A percentile compares a stretch with the other conserved stretches of the same genome.
phyloP scores from a whole-genome alignment of 2,797 vertebrate species.

The Halcyon chelicuti region DNA sequence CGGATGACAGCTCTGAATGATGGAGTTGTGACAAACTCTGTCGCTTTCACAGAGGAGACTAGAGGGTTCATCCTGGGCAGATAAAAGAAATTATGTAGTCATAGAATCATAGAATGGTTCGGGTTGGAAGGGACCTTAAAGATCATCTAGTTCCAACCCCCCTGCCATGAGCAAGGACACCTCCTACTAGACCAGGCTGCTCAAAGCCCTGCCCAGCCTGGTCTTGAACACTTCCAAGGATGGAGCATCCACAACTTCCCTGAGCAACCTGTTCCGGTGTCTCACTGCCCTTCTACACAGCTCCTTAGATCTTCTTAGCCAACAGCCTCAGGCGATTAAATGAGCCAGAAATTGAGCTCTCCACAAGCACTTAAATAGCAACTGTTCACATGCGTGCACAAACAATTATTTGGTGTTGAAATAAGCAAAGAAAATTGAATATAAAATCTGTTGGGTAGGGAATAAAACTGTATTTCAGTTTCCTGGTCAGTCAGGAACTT shows the following conservation, averaged over 20 bases:
- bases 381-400: background rate
- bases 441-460: background rate
- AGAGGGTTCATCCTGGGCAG: background rate
- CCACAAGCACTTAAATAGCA: background rate
- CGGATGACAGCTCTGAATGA: background rate
- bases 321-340: background rate
- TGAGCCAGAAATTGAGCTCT: background rate
- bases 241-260: background rate
- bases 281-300: background rate
- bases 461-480: background rate
- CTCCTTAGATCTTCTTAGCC: background rate
- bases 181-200: background rate
- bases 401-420: background rate
- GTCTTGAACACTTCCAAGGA: background rate
- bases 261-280: background rate
- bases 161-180: background rate
- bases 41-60: background rate
- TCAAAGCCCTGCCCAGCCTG: accelerated
- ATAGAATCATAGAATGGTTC: background rate
- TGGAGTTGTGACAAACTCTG: background rate
- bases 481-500: background rate
- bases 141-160: background rate
- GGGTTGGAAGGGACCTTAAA: background rate
- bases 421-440: background rate
- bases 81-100: background rate